These are phyloP conservation scores for Siniperca scherzeri DNA, from an alignment of 2,797 vertebrate species.

Conservation along the genomic window DNA sequence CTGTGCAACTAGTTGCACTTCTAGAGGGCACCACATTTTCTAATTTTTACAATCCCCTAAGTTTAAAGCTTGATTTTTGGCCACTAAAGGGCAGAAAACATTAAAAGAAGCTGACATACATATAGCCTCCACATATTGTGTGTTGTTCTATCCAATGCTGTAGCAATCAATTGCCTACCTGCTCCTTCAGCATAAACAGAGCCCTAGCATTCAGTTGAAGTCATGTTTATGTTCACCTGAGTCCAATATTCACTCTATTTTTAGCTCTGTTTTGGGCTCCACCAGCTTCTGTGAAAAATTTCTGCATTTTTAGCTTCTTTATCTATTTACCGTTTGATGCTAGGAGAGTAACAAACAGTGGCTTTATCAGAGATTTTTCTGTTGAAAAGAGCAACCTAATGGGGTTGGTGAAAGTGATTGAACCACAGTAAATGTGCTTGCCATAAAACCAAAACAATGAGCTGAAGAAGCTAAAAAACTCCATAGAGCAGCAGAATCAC, in stretches of 20 bases:
- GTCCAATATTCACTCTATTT: background rate
- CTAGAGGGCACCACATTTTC: background rate
- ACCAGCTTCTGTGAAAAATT: background rate
- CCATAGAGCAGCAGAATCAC: background rate
- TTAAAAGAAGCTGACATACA: background rate
- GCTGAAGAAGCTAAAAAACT: background rate
- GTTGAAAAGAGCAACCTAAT: background rate
- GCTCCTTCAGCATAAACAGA: background rate
- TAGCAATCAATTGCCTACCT: background rate
- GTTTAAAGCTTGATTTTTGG: slow-evolving; percentile 1
- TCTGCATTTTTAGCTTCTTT: background rate
- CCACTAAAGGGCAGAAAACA: background rate
- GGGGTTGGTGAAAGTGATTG: background rate
- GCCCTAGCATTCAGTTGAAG: background rate
- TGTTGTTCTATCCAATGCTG: background rate
- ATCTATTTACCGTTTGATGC: background rate
- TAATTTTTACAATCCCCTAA: background rate
- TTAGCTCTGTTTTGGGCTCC: background rate
- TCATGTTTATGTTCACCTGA: background rate
- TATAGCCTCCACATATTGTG: background rate
- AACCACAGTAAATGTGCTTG: background rate
- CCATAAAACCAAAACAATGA: slow-evolving; percentile 1
- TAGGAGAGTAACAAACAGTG: background rate
- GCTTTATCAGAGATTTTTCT: background rate
- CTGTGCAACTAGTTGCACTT: too few relatives aligned